Evolutionary conservation across 2,113 vertebrate genomes (phyloP).

Genomic region (Candoia aspera): DNA sequence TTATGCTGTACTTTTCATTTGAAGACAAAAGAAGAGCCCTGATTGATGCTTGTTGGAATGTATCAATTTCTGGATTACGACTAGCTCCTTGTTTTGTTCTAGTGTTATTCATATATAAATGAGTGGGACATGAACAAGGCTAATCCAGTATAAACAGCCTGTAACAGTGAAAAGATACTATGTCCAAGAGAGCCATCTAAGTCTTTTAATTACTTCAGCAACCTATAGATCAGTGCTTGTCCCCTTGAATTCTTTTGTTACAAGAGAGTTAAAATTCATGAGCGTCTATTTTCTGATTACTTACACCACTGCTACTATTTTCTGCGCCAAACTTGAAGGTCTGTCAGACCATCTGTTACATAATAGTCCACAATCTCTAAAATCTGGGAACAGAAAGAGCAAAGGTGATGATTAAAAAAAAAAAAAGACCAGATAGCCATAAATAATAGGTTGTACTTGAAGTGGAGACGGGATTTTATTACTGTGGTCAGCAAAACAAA

Average conservation of each 20-base stretch:
- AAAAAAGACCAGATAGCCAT: constrained; percentile 77
- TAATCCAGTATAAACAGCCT: constrained; percentile 74
- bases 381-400: constrained; percentile 80
- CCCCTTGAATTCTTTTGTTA: constrained; percentile 77
- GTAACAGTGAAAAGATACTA: constrained; percentile 64
- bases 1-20: constrained; percentile 52
- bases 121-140: constrained; percentile 71
- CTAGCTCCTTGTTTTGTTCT: constrained; percentile 70
- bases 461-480: constrained; percentile 67
- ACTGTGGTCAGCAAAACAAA: constrained; percentile 70
- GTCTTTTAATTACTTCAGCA: constrained; percentile 79
- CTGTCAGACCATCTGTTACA: constrained; percentile 93
- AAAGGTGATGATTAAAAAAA: constrained; percentile 69
- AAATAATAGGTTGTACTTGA: constrained; percentile 72
- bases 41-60: constrained; percentile 38
- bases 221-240: constrained; percentile 79
- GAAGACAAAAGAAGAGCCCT: constrained; percentile 58
- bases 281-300: constrained; percentile 78
- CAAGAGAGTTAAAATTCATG: constrained; percentile 80
- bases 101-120: constrained; percentile 65
- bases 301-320: constrained; percentile 90
- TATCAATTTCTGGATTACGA: constrained; percentile 70
- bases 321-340: constrained; percentile 90
- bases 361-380: constrained; percentile 91
- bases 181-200: constrained; percentile 73